Conservation (phyloP, 2,888 invertebrate species). For the Dryococelus australis region DNA sequence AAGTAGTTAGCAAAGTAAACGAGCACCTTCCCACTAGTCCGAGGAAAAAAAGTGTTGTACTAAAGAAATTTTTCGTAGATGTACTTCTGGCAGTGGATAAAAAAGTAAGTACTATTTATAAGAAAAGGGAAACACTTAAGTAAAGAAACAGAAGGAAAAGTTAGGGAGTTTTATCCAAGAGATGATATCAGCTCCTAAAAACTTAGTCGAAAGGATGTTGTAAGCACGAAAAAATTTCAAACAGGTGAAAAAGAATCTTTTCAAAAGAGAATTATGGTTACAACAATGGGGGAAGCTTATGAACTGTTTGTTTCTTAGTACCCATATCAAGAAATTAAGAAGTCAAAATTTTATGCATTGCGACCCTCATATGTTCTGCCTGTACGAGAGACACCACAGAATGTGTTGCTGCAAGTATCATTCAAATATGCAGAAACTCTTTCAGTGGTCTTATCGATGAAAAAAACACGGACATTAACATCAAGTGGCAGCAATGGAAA, state of each 20-base stretch:
- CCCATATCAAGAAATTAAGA: background rate
- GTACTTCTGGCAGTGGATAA: background rate
- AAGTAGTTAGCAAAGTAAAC: background rate
- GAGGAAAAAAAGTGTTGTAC: background rate
- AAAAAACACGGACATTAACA: background rate
- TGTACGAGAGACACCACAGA: background rate
- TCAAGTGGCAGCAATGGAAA: conserved; percentile 1
- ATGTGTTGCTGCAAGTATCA: background rate
- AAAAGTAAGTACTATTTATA: background rate
- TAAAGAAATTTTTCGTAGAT: background rate
- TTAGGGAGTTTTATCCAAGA: too few species aligned
- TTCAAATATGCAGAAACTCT: background rate
- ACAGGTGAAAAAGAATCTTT: background rate
- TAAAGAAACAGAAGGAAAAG: too few species aligned
- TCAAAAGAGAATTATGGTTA: background rate
- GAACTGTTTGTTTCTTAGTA: background rate
- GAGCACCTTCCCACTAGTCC: background rate
- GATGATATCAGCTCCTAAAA: background rate
- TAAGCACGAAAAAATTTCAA: background rate
- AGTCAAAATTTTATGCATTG: background rate
- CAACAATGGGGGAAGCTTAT: background rate
- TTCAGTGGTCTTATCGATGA: background rate
- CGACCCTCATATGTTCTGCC: background rate
- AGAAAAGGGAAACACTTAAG: too few species aligned
- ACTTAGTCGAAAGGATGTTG: background rate